A percentile compares a stretch with the other conserved stretches of the same genome.
phyloP scores from a whole-genome alignment of 2,797 vertebrate genomes.

The Bovichtus diacanthus region DNA sequence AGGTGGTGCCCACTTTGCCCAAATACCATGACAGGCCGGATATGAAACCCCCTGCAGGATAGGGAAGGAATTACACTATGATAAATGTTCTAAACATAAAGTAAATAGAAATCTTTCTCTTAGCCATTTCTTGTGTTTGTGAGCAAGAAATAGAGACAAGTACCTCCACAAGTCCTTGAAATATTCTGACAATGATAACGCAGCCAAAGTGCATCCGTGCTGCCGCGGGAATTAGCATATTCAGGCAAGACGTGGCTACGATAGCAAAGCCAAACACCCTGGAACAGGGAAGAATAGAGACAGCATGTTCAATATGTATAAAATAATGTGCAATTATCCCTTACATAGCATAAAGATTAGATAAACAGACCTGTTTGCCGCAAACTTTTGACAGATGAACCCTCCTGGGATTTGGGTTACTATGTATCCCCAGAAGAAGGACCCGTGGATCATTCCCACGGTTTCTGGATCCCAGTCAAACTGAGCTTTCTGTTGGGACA shows the following conservation, averaged over 20 bases:
- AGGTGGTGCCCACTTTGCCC: constrained; percentile 95
- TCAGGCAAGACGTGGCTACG: constrained; percentile 91
- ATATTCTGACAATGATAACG: constrained; percentile 91
- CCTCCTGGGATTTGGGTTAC: constrained; percentile 96
- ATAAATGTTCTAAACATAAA: not conserved
- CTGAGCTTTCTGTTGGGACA: constrained; percentile 87
- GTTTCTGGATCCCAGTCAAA: constrained; percentile 95
- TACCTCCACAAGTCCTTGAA: constrained; percentile 94
- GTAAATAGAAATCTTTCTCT: not conserved
- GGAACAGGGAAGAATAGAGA: not conserved
- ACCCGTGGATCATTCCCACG: constrained; percentile 95
- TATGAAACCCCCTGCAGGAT: constrained; percentile 90
- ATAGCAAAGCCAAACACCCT: constrained; percentile 95
- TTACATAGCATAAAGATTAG: no score
- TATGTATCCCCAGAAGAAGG: constrained; percentile 98
- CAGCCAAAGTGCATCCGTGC: constrained; percentile 91
- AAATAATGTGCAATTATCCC: not conserved
- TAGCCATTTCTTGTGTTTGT: not conserved
- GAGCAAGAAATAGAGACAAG: not conserved
- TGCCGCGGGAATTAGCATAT: constrained; percentile 92
- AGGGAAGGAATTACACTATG: not conserved
- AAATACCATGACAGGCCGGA: constrained; percentile 93
- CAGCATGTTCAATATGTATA: not conserved
- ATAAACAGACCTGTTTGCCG: constrained; percentile 90
- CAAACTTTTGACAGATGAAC: constrained; percentile 95